Base-by-base conservation (phyloP, 2,113 vertebrate species). In the Burhinus oedicnemus region DNA sequence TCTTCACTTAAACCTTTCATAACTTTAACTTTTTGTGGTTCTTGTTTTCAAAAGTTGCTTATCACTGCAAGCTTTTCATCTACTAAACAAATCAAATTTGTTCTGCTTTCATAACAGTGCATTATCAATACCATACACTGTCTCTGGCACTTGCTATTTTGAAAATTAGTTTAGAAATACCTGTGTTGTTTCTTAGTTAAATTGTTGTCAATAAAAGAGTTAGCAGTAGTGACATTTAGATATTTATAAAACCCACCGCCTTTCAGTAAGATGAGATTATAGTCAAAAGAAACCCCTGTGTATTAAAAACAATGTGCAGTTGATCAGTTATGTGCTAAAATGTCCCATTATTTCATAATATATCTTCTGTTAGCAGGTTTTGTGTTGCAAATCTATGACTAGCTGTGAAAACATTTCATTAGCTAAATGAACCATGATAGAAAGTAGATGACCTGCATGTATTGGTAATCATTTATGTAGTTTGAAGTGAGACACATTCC, bases 381-480 rank as follows among this genome's bases (percentile, higher is more conserved):
- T 94, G 30, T 84, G 10, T 75, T 89, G 22, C 54, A 89, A 91
- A 90, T 92, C 95, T 77, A 61, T 94, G 85, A 96, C 52, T 68
- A 89, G 29, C 62, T 95, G 83, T 84, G 83, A 97, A 89, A 95
- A 90, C 78, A 60, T 95, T 96, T 94, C 49, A 94, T 84, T 90
- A 90, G 45, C 65, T 83, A 94, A 97, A 93, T 96, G 93, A 97
- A 93, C 27, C 22, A 55, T 32, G 58, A 78, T 30, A 92, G 58
- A 89, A 86, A 76, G 49, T 70, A 77, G 69, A 87, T 82, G 38
- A 86, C 2, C 2, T 81, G 18, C 7, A 4, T 90, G 76, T 57
- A 65, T 13, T 57, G 61, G 64, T 95, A 89, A 90, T 89, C 19
- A 82, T 94, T 96, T 93, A 42, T 21, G 34, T 19, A 26, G 54